Percentiles rank a stretch among this genome's conserved stretches.
phyloP scores from a whole-genome alignment of 2,113 vertebrate species.

The Podilymbus podiceps region DNA sequence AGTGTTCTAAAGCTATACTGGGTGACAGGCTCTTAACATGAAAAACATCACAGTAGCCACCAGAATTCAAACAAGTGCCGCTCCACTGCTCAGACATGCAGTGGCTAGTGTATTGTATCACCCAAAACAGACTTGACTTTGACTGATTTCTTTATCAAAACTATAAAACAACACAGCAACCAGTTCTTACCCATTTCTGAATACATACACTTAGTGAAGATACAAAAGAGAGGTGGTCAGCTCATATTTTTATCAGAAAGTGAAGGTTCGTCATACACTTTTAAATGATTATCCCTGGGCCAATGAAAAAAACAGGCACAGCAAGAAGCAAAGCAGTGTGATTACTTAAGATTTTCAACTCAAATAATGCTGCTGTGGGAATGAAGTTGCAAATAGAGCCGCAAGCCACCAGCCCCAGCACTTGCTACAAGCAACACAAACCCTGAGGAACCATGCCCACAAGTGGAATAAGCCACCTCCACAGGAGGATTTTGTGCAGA shows the following conservation, averaged over 20 bases:
- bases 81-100: background rate
- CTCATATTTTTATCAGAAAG: background rate
- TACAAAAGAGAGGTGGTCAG: background rate
- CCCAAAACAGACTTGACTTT: background rate
- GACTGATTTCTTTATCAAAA: background rate
- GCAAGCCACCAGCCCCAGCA: background rate
- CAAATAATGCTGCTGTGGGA: background rate
- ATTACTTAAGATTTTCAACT: background rate
- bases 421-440: fast-evolving
- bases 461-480: background rate
- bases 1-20: background rate
- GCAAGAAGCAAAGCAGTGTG: background rate
- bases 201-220: background rate
- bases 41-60: background rate
- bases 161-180: background rate
- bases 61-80: background rate
- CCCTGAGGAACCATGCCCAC: fast-evolving
- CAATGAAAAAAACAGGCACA: fast-evolving
- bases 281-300: background rate
- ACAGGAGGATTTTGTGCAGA: background rate
- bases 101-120: background rate
- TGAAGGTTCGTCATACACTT: background rate
- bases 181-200: background rate
- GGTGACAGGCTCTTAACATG: background rate
- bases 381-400: background rate